Conservation (phyloP, 2,113 vertebrate species). For the Ptyas mucosa region DNA sequence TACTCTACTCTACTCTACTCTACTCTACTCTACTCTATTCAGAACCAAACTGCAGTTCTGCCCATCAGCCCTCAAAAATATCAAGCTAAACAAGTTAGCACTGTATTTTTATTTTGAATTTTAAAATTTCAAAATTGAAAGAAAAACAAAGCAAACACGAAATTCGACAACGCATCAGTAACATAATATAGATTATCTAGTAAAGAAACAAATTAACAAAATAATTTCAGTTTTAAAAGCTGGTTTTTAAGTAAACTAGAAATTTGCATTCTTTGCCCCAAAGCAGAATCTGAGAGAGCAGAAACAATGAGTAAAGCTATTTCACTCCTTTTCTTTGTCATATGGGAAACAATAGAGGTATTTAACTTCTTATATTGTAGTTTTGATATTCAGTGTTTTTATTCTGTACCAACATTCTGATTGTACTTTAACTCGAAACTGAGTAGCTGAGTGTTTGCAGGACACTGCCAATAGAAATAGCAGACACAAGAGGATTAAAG, state of each 20-base stretch:
- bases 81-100: neutral
- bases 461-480: neutral
- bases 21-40: no score
- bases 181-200: neutral
- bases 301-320: neutral
- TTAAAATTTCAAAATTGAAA: neutral
- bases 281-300: neutral
- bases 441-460: neutral
- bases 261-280: neutral
- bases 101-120: neutral
- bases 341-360: no score
- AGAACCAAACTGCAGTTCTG: neutral
- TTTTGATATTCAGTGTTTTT: neutral
- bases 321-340: neutral
- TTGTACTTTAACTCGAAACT: neutral
- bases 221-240: neutral
- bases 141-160: neutral
- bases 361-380: neutral
- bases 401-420: neutral
- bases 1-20: no score
- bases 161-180: neutral
- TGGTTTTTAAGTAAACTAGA: neutral
- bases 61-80: neutral
- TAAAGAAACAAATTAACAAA: neutral
- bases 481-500: neutral